A percentile compares a stretch with the other conserved stretches of the same genome.
Conservation (phyloP, 2,797 vertebrate genomes). For the Sebastes glaucus region DNA sequence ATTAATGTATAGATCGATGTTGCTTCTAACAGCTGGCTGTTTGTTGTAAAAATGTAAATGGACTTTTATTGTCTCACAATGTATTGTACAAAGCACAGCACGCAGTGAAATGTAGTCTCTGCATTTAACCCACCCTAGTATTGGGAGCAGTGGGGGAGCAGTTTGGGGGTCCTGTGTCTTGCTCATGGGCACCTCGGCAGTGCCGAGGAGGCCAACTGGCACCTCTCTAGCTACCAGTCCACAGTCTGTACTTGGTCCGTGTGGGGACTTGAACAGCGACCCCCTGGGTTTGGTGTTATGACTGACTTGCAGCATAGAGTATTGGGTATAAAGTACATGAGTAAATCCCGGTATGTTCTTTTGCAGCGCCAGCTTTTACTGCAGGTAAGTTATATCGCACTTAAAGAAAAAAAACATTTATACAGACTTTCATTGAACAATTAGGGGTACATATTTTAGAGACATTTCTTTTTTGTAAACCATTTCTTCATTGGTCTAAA, state of each 20-base stretch:
- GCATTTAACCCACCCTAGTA: too few species aligned
- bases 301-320: neutral
- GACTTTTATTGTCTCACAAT: too few species aligned
- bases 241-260: too few species aligned
- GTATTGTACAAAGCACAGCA: too few species aligned
- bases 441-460: neutral
- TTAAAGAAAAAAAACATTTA: neutral
- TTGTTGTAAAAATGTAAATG: too few species aligned
- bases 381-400: neutral
- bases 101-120: too few species aligned
- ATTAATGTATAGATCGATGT: neutral
- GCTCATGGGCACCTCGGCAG: too few species aligned
- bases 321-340: neutral
- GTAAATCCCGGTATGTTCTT: neutral
- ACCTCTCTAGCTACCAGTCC: too few species aligned
- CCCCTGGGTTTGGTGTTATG: neutral
- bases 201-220: too few species aligned
- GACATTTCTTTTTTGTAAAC: neutral
- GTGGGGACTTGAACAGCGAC: fast-evolving
- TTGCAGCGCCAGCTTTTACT: neutral
- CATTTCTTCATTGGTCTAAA: neutral
- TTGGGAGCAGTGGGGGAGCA: too few species aligned
- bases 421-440: neutral
- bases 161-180: too few species aligned
- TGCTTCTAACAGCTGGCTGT: neutral